phyloP scores from a whole-genome alignment of 2,888 invertebrate species.

The Aleiodes leptofemur region DNA sequence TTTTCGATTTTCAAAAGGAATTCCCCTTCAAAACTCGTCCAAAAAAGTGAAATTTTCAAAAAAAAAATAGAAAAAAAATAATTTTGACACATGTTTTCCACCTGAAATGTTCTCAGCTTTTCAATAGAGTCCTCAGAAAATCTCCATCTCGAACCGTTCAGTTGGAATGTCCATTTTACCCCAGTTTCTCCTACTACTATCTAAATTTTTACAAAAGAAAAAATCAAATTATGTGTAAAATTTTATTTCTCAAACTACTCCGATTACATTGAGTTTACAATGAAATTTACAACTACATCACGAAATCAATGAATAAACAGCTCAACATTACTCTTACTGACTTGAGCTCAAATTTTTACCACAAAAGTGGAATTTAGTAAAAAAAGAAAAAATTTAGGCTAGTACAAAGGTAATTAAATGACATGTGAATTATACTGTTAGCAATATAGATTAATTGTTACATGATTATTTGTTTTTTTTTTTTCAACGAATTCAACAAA shows the following conservation, averaged over 20 bases:
- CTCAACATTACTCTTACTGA: slow-evolving; percentile 17
- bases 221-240: slow-evolving; percentile 56
- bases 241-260: slow-evolving; percentile 59
- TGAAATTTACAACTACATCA: slow-evolving; percentile 48
- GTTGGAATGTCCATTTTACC: no score
- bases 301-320: slow-evolving; percentile 29
- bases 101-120: no score
- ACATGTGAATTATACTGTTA: slow-evolving; percentile 36
- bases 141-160: no score
- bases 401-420: slow-evolving; percentile 50
- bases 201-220: slow-evolving; percentile 54
- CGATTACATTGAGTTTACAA: slow-evolving; percentile 60
- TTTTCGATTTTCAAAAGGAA: no score
- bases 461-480: neutral
- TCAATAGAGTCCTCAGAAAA: no score
- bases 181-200: no score
- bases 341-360: neutral
- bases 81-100: no score
- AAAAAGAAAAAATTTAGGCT: slow-evolving; percentile 12
- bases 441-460: slow-evolving; percentile 24
- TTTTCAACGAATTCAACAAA: slow-evolving; percentile 39
- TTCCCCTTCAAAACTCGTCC: no score
- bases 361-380: neutral
- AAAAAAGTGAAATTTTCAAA: no score
- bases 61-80: no score